These are phyloP conservation scores for Hirtodrosophila duncani DNA, from an alignment of 2,888 invertebrate genomes.

Conservation along the genomic window DNA sequence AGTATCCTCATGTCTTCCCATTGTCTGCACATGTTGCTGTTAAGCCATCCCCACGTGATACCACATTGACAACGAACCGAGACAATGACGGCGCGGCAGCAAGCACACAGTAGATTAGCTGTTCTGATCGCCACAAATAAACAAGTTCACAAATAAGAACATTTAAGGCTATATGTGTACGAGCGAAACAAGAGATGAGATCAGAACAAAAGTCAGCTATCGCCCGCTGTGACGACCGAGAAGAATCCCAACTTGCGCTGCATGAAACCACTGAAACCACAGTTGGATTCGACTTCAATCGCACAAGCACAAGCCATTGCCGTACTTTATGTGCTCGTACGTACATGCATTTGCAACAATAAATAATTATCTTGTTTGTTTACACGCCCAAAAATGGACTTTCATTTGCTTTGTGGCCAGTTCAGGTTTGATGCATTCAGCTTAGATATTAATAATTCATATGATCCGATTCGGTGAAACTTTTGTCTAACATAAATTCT, in stretches of 20 bases:
- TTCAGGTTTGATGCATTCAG: no score
- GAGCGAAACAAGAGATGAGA: slow-evolving; percentile 35
- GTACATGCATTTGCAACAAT: slow-evolving; percentile 34
- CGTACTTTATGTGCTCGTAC: slow-evolving; percentile 1
- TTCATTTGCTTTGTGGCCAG: slow-evolving; percentile 29
- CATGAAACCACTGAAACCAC: slow-evolving; percentile 26
- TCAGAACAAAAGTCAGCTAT: slow-evolving; percentile 56
- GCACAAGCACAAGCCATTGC: slow-evolving; percentile 4
- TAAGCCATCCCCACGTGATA: slow-evolving; percentile 54
- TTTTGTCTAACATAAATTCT: no score
- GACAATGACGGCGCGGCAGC: slow-evolving; percentile 33
- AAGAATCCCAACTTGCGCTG: slow-evolving; percentile 14
- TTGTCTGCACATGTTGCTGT: slow-evolving; percentile 49
- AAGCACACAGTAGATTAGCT: slow-evolving; percentile 53
- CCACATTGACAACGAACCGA: slow-evolving; percentile 47
- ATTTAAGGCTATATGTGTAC: slow-evolving; percentile 28
- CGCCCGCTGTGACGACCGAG: slow-evolving; percentile 61
- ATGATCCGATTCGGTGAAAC: no score
- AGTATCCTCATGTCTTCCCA: slow-evolving; percentile 27
- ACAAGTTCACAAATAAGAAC: slow-evolving; percentile 68
- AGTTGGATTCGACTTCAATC: slow-evolving; percentile 15
- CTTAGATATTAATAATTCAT: no score
- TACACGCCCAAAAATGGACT: slow-evolving; percentile 13
- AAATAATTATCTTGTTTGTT: slow-evolving; percentile 35
- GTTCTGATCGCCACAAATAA: slow-evolving; percentile 59